phyloP scores from a whole-genome alignment of 2,888 invertebrate species.

The Phyto melanocephala region DNA sequence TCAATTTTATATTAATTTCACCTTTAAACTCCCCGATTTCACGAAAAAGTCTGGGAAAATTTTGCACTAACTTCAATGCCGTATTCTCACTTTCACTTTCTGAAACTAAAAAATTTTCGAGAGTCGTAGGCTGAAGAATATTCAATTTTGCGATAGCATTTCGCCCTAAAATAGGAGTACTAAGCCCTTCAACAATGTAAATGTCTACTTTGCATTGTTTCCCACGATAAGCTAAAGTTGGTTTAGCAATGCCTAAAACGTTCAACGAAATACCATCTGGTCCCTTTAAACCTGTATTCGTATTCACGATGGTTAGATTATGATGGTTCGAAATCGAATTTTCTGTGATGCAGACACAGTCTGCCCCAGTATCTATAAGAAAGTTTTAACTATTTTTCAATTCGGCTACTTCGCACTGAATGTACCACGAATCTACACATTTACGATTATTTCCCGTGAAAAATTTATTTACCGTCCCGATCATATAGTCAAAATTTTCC shows the following conservation, averaged over 20 bases:
- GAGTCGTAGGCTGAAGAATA: not conserved
- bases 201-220: not conserved
- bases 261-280: not conserved
- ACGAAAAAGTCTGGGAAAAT: not conserved
- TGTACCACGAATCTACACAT: not conserved
- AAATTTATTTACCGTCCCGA: not conserved
- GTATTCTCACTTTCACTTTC: not conserved
- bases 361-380: conserved; percentile 10
- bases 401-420: not conserved
- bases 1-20: too few species aligned
- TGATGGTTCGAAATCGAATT: not conserved
- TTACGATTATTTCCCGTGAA: not conserved
- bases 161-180: conserved; percentile 5
- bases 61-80: not conserved
- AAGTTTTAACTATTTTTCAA: conserved; percentile 1
- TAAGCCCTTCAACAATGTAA: not conserved
- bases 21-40: too few species aligned
- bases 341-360: not conserved
- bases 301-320: not conserved
- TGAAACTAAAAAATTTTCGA: not conserved
- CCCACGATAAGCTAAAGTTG: too few species aligned
- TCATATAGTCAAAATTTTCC: conserved; percentile 7
- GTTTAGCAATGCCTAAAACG: not conserved
- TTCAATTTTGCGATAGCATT: not conserved
- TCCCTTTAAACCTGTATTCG: too few species aligned